Conservation (phyloP, 2,113 vertebrate species). For the Pachycephala philippinensis region DNA sequence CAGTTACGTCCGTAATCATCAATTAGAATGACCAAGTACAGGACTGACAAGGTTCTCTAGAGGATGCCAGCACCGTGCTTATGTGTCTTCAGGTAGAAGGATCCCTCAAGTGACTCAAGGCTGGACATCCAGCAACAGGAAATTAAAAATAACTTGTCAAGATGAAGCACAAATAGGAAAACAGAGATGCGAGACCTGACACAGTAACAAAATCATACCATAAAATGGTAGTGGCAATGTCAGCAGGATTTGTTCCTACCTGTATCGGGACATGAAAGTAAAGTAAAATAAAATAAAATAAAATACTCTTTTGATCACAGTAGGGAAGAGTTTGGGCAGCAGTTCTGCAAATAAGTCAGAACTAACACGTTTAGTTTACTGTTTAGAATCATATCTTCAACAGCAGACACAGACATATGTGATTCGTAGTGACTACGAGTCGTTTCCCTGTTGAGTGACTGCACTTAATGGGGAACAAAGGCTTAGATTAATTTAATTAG, state of each 20-base stretch:
- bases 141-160: not conserved
- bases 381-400: not conserved
- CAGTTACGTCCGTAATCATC: not conserved
- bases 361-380: not conserved
- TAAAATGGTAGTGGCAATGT: not conserved
- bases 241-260: not conserved
- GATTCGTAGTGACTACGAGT: not conserved
- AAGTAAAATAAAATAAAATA: not conserved
- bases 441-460: not conserved
- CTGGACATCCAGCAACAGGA: not conserved
- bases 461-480: not conserved
- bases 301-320: rapidly evolving
- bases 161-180: not conserved
- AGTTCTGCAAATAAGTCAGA: not conserved
- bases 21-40: not conserved
- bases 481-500: not conserved
- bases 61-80: not conserved
- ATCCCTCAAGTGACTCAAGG: not conserved
- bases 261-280: not conserved
- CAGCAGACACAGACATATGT: not conserved
- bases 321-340: not conserved
- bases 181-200: not conserved
- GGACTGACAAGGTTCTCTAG: not conserved
- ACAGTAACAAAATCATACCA: not conserved
- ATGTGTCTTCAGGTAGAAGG: not conserved